A percentile compares a stretch with the other conserved stretches of the same genome.
Evolutionary conservation across 37 sponge, comb jelly and placozoan genomes (phyloP).

Genomic region (Corticium candelabrum): DNA sequence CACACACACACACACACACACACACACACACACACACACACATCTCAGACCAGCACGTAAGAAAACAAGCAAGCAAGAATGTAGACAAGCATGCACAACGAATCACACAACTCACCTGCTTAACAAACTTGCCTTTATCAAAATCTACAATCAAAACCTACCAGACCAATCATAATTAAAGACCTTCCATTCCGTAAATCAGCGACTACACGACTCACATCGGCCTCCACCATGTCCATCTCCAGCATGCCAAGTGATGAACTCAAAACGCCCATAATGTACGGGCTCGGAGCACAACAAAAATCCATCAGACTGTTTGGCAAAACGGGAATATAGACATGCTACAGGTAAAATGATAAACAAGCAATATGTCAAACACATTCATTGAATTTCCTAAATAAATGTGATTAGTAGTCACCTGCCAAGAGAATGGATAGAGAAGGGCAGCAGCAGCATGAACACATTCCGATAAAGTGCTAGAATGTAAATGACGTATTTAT

Average conservation of each 20-base stretch:
- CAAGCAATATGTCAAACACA: background rate
- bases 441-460: slow-evolving; percentile 35
- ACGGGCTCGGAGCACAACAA: slow-evolving; percentile 81
- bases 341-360: slow-evolving; percentile 25
- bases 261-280: slow-evolving; percentile 63
- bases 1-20: too few relatives aligned
- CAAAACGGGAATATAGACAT: slow-evolving; percentile 78
- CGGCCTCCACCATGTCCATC: background rate
- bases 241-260: slow-evolving; percentile 9
- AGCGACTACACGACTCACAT: background rate
- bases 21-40: too few relatives aligned
- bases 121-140: background rate
- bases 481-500: background rate
- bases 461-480: background rate
- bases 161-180: background rate
- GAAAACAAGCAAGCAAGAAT: too few relatives aligned
- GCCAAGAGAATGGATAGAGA: slow-evolving; percentile 83
- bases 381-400: too few relatives aligned
- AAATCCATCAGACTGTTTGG: slow-evolving; percentile 66
- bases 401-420: too few relatives aligned
- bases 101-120: too few relatives aligned
- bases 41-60: too few relatives aligned
- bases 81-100: too few relatives aligned
- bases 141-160: background rate
- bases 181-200: too few relatives aligned